A percentile compares a stretch with the other conserved stretches of the same genome.
Evolutionary conservation across 2,113 vertebrate genomes (phyloP).

Genomic region (Salminus brasiliensis): DNA sequence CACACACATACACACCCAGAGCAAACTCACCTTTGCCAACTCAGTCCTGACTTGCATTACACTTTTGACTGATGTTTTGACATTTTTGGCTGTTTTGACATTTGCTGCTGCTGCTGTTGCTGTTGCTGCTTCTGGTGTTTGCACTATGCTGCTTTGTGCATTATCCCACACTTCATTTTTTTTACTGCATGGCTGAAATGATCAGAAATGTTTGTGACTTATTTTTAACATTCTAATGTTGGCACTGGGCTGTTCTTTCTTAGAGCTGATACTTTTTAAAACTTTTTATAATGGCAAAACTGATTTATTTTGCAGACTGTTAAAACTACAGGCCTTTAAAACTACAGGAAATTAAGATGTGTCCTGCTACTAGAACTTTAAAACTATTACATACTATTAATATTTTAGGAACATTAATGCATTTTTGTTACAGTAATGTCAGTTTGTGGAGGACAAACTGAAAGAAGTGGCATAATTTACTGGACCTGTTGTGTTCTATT

Average conservation of each 20-base stretch:
- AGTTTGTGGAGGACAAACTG: background rate
- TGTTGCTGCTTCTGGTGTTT: background rate
- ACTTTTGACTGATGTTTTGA: conserved; percentile 1
- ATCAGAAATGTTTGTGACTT: background rate
- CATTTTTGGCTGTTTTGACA: background rate
- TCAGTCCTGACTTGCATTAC: background rate
- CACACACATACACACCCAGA: conserved; percentile 39
- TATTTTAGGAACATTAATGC: too few relatives aligned
- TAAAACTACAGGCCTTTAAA: too few relatives aligned
- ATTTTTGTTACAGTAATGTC: background rate
- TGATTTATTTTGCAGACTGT: background rate
- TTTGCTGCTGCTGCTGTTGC: background rate
- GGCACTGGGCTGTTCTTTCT: background rate
- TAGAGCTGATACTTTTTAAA: background rate
- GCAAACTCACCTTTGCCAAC: conserved; percentile 46
- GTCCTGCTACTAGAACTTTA: too few relatives aligned
- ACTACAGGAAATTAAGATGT: too few relatives aligned
- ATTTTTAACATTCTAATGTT: background rate
- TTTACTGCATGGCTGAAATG: background rate
- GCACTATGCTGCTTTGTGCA: background rate
- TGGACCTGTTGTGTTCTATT: background rate
- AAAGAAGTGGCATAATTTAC: background rate
- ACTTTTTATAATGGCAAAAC: background rate
- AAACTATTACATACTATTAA: too few relatives aligned
- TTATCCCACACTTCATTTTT: background rate